These are phyloP conservation scores for Brachionichthys hirsutus DNA, from an alignment of 2,113 vertebrate genomes.

Conservation along the genomic window DNA sequence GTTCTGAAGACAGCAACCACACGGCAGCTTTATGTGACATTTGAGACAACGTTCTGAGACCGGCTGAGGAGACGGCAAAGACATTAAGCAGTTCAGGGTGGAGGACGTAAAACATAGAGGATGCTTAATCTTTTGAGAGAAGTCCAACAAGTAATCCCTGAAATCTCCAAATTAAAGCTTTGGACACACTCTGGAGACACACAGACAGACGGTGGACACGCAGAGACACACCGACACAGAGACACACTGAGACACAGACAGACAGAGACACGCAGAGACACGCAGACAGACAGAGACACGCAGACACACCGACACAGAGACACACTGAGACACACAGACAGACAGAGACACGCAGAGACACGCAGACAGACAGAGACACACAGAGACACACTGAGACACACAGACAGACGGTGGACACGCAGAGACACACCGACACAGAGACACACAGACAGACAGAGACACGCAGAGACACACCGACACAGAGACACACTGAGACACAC, in stretches of 20 bases:
- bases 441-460: too few species aligned
- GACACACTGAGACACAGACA: conserved; percentile 18
- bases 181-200: conserved; percentile 56
- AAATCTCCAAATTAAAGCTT: conserved; percentile 78
- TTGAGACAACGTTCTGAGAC: conserved; percentile 54
- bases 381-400: too few species aligned
- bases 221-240: conserved; percentile 8
- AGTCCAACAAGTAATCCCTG: conserved; percentile 78
- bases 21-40: conserved; percentile 24
- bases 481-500: too few species aligned
- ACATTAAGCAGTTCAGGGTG: conserved; percentile 72
- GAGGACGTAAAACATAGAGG: conserved; percentile 75
- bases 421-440: too few species aligned
- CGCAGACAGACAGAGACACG: too few species aligned
- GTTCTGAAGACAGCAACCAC: conserved; percentile 9
- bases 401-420: too few species aligned
- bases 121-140: conserved; percentile 79
- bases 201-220: conserved; percentile 18
- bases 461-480: too few species aligned
- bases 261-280: too few species aligned
- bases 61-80: conserved; percentile 58
- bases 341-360: too few species aligned
- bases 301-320: too few species aligned
- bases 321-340: too few species aligned
- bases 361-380: too few species aligned